A percentile compares a stretch with the other conserved stretches of the same genome.
Conservation (phyloP, 1,140 invertebrate genomes). For the Lamellibrachia luymesi region DNA sequence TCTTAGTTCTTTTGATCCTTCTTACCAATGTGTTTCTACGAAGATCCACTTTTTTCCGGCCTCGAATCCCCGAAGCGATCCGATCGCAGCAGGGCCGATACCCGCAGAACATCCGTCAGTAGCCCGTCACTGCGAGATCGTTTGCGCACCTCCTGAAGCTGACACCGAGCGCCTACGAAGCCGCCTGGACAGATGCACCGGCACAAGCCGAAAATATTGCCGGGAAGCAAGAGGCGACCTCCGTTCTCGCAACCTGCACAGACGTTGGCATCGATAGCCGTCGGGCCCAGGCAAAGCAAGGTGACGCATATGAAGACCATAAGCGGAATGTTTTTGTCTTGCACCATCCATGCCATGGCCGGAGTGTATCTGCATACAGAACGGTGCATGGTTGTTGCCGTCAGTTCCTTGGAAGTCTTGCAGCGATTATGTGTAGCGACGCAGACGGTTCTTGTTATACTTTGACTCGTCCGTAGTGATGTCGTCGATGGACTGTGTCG, state of each 20-base stretch:
- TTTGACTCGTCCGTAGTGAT: background rate
- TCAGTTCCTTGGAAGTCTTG: background rate
- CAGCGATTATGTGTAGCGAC: background rate
- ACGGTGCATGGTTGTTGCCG: background rate
- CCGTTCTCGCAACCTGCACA: constrained; percentile 6
- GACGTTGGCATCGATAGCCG: background rate
- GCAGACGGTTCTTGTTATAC: background rate
- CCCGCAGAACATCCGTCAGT: background rate
- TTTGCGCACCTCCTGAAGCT: background rate
- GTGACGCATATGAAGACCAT: background rate
- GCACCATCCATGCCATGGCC: background rate
- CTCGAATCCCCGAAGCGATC: background rate
- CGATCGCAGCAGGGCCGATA: background rate
- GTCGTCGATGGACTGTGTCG: background rate
- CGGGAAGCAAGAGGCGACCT: constrained; percentile 1
- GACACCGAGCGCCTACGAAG: constrained; percentile 10
- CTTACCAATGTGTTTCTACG: background rate
- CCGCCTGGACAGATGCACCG: background rate
- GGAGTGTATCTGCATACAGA: background rate
- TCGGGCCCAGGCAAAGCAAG: background rate
- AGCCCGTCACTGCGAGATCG: background rate
- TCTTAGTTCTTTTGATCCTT: background rate
- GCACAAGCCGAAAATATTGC: constrained; percentile 10
- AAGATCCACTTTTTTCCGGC: background rate
- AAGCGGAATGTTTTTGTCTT: background rate